Percentiles rank a stretch among this genome's conserved stretches.
Evolutionary conservation across 2,797 vertebrate genomes (phyloP).

Genomic region (Scleropages formosus): DNA sequence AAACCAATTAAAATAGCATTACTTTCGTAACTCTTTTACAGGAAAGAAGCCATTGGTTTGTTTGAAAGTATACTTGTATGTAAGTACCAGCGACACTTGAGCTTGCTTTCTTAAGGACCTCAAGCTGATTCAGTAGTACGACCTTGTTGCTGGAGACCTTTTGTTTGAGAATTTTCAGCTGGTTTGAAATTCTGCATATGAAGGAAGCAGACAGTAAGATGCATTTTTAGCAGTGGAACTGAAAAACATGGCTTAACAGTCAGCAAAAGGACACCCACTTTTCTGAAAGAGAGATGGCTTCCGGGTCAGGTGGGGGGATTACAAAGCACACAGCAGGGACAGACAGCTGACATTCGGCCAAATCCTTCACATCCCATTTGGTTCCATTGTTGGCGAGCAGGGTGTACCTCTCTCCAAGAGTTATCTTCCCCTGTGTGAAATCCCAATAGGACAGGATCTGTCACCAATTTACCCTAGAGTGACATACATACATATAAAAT

Average conservation of each 20-base stretch:
- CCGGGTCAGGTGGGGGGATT: constrained; percentile 84
- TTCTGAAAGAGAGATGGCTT: constrained; percentile 73
- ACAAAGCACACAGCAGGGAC: constrained; percentile 90
- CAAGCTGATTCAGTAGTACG: constrained; percentile 68
- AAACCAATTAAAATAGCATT: background rate
- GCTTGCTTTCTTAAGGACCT: constrained; percentile 75
- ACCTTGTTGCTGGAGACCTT: constrained; percentile 72
- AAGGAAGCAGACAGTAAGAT: background rate
- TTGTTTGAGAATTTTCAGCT: constrained; percentile 73
- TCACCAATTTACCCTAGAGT: too few relatives aligned
- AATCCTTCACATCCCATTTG: constrained; percentile 86
- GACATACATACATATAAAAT: background rate
- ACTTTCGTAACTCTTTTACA: background rate
- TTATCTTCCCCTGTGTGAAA: constrained; percentile 74
- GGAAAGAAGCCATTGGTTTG: background rate
- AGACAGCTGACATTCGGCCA: constrained; percentile 64
- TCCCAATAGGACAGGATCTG: too few relatives aligned
- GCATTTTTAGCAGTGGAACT: background rate
- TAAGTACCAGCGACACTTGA: constrained; percentile 57
- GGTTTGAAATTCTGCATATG: constrained; percentile 69
- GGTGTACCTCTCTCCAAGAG: constrained; percentile 81
- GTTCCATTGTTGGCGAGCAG: constrained; percentile 77
- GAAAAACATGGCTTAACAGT: background rate
- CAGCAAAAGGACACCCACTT: constrained; percentile 66
- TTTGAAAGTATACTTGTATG: constrained; percentile 6